Conservation (phyloP, 1,140 invertebrate species). For the Drosophila navojoa region DNA sequence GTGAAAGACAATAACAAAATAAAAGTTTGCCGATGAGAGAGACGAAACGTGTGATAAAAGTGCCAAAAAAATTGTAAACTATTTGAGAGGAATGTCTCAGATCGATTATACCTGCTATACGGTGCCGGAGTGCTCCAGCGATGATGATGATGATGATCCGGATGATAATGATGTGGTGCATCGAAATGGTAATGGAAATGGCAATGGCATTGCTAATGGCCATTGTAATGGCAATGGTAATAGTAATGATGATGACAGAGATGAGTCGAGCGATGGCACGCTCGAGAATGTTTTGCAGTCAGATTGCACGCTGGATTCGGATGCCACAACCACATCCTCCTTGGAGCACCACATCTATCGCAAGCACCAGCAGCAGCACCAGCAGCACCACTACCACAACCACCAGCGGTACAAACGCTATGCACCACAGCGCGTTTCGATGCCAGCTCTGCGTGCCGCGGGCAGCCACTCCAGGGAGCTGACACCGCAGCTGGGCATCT, state of each 20-base stretch:
- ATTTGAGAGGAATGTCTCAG: conserved; percentile 60
- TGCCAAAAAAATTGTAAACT: conserved; percentile 31
- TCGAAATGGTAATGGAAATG: conserved; percentile 3
- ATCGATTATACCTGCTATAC: conserved; percentile 81
- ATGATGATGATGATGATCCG: conserved; percentile 43
- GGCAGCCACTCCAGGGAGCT: conserved; percentile 55
- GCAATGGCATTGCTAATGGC: background rate
- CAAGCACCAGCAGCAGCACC: conserved; percentile 40
- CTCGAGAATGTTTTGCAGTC: conserved; percentile 59
- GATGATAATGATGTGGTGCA: conserved; percentile 10
- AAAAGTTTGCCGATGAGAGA: conserved; percentile 38
- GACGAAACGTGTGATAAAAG: conserved; percentile 42
- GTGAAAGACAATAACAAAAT: conserved; percentile 15
- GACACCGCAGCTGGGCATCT: conserved; percentile 69
- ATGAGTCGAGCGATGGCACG: conserved; percentile 59
- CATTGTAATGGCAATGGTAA: background rate
- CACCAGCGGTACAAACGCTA: conserved; percentile 47
- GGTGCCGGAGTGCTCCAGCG: conserved; percentile 71
- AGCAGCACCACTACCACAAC: conserved; percentile 22
- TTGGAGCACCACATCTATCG: conserved; percentile 63
- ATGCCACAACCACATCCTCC: conserved; percentile 68
- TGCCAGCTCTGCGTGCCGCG: conserved; percentile 53
- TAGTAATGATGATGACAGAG: conserved; percentile 7
- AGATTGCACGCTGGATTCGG: conserved; percentile 60
- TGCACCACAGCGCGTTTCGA: conserved; percentile 56